These are phyloP conservation scores for Aurelia coerulea DNA, from an alignment of 30 jellyfish, hydroid and myxozoan species.

Conservation along the genomic window DNA sequence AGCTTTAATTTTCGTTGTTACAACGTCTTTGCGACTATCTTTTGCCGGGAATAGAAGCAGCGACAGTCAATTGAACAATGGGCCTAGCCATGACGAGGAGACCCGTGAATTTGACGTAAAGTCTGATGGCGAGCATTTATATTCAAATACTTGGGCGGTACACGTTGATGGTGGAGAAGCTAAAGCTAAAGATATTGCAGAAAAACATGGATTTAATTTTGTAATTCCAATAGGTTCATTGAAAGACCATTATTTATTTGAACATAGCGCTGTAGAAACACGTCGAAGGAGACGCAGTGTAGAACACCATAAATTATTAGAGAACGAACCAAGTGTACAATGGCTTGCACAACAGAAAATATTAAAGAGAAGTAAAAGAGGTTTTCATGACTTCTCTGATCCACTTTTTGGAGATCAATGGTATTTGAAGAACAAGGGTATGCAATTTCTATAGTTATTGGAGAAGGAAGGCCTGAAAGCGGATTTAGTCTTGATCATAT, in stretches of 20 bases:
- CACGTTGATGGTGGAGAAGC: slow-evolving; percentile 78
- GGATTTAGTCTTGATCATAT: too few species aligned
- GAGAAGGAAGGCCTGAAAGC: too few species aligned
- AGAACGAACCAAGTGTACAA: slow-evolving; percentile 70
- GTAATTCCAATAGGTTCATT: slow-evolving; percentile 77
- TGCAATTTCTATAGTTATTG: neutral
- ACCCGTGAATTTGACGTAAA: slow-evolving; percentile 8
- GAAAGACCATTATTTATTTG: slow-evolving; percentile 66
- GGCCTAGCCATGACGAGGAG: slow-evolving; percentile 53
- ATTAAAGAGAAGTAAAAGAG: slow-evolving; percentile 78
- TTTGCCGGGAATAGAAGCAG: slow-evolving; percentile 18
- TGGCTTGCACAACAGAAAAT: slow-evolving; percentile 92
- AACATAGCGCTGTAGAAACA: slow-evolving; percentile 60
- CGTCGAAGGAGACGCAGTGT: slow-evolving; percentile 78
- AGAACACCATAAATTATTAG: slow-evolving; percentile 71
- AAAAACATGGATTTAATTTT: slow-evolving; percentile 69
- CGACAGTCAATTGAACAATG: slow-evolving; percentile 20
- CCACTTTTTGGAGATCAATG: slow-evolving; percentile 90
- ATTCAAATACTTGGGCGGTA: slow-evolving; percentile 93
- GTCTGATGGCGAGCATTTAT: slow-evolving; percentile 43
- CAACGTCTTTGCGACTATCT: slow-evolving; percentile 27
- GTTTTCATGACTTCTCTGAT: slow-evolving; percentile 67
- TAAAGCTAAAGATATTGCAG: slow-evolving; percentile 82
- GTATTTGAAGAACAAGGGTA: slow-evolving; percentile 91
- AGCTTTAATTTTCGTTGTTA: slow-evolving; percentile 8